Conservation (phyloP, 1,140 invertebrate genomes). For the Cyclargus thomasi region DNA sequence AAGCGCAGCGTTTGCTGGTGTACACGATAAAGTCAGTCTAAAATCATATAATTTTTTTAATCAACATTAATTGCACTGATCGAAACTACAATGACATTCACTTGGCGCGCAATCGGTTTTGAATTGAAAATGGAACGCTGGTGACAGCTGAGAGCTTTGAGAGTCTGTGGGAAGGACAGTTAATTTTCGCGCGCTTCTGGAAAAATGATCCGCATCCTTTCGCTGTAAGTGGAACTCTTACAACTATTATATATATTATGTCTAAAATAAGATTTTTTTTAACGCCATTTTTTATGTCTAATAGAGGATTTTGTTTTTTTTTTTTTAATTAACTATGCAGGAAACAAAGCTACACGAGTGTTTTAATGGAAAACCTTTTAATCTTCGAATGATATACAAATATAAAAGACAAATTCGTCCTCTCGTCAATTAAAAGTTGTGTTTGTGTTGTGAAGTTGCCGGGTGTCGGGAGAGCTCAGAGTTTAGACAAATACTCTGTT, state of each 20-base stretch:
- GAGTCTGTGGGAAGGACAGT: not conserved
- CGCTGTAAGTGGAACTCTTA: not conserved
- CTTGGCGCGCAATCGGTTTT: not conserved
- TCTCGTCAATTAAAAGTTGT: not conserved
- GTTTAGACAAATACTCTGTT: not conserved
- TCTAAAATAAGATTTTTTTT: not conserved
- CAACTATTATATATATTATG: not conserved
- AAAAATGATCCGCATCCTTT: conserved; percentile 6
- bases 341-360: not conserved
- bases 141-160: conserved; percentile 3
- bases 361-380: not conserved
- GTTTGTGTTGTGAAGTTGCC: not conserved
- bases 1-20: too few species aligned
- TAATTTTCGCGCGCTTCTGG: conserved; percentile 11
- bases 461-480: too few species aligned
- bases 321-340: not conserved
- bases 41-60: not conserved
- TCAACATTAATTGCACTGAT: not conserved
- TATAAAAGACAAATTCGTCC: not conserved
- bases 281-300: not conserved
- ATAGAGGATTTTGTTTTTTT: not conserved
- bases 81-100: not conserved
- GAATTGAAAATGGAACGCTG: conserved; percentile 5
- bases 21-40: too few species aligned
- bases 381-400: not conserved